These are phyloP conservation scores for Falcunculus frontatus DNA, from an alignment of 2,113 vertebrate genomes.

Conservation along the genomic window DNA sequence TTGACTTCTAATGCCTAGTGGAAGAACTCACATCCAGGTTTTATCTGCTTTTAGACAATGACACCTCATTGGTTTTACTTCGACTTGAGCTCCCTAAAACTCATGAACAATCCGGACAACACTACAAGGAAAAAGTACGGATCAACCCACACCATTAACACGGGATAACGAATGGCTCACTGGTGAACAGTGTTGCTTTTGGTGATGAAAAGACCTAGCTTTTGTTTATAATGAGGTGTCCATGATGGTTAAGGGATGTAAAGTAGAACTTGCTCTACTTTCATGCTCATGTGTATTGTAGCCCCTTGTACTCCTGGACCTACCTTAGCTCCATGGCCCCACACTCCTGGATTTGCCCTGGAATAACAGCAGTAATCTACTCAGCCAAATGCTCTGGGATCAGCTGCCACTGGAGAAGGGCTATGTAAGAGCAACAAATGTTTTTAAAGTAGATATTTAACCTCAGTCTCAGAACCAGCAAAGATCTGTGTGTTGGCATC, in stretches of 20 bases:
- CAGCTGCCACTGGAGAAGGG: neutral
- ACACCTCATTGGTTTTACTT: neutral
- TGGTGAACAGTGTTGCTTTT: neutral
- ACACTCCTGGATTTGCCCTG: neutral
- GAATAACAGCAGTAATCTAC: neutral
- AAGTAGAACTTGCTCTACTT: neutral
- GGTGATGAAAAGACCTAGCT: neutral
- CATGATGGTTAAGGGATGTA: neutral
- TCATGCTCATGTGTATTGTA: neutral
- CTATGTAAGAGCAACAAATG: neutral
- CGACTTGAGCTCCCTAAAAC: neutral
- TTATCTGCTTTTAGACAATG: neutral
- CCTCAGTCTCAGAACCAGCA: neutral
- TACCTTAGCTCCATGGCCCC: neutral
- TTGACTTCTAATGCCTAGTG: neutral
- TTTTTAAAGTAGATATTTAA: neutral
- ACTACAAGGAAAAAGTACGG: neutral
- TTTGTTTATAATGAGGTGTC: neutral
- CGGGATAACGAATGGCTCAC: neutral
- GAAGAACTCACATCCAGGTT: neutral
- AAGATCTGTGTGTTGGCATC: neutral
- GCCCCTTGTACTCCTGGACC: neutral
- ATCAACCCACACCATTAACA: neutral
- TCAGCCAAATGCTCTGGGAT: neutral
- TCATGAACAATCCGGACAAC: neutral